Conservation (phyloP, 2,888 invertebrate species). For the Andrena dorsata region DNA sequence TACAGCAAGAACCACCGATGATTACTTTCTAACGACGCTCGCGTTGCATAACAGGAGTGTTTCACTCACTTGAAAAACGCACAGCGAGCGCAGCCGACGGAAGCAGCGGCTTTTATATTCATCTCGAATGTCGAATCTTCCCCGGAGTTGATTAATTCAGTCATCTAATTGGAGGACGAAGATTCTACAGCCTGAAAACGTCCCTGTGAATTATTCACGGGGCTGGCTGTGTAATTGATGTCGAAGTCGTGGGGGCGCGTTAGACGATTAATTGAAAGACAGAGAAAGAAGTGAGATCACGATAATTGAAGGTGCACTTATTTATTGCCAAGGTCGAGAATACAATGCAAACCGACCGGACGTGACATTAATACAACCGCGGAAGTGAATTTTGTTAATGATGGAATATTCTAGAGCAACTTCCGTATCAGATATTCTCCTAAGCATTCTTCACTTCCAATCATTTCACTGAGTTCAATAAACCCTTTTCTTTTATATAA, state of each 20-base stretch:
- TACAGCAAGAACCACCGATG: too few species aligned
- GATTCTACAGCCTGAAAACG: slow-evolving; percentile 29
- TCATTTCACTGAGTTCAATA: too few species aligned
- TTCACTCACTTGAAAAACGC: background rate
- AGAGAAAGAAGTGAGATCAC: background rate
- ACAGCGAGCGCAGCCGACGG: background rate
- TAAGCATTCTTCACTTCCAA: too few species aligned
- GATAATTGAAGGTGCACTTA: background rate
- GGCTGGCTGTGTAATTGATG: slow-evolving; percentile 10
- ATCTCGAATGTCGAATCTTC: background rate
- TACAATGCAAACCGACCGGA: too few species aligned
- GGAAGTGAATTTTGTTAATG: too few species aligned
- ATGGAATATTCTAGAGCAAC: too few species aligned
- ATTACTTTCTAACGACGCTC: too few species aligned
- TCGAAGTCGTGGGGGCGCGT: slow-evolving; percentile 7
- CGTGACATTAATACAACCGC: too few species aligned
- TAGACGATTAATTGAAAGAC: slow-evolving; percentile 15
- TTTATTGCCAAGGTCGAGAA: too few species aligned
- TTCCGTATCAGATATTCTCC: too few species aligned
- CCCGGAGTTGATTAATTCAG: slow-evolving; percentile 33
- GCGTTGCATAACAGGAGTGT: background rate
- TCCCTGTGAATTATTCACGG: slow-evolving; percentile 39
- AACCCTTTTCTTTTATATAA: too few species aligned
- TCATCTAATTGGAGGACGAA: slow-evolving; percentile 44
- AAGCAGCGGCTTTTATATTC: background rate